Evolutionary conservation across 35 echinoderm and acorn worm genomes (phyloP), one percentile per base, ranked within the genome.

Genomic region (Hemicentrotus pulcherrimus): DNA sequence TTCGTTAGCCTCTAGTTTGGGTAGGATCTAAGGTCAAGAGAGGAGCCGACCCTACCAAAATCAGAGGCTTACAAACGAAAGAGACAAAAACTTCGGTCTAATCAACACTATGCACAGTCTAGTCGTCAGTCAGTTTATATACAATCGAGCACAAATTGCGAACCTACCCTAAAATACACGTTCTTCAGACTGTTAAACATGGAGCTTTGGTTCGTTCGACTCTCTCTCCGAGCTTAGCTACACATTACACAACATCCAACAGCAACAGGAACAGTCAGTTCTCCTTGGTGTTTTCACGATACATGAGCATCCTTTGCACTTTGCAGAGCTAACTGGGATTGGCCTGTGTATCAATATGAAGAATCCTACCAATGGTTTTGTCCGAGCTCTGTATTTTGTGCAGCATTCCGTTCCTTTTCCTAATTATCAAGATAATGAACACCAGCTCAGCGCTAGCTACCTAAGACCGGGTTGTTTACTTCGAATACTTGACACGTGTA

Each of bases 381-480:
- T 28, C 5, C 22, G 5, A 22, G 28, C 4, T 78, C n/a, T 15
- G 22, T 24, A 28, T 28, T 70, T 70, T 22, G 16, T 19, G 16
- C 22, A 70, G 61, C 61, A 70, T 70, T 70, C 60, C 60, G 60
- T 15, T 65, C 60, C 60, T 15, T 4, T 19, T 55, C 11, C 11
- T 11, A 59, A 14, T 59, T 16, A 9, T 59, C 50, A 58, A 12
- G 15, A 15, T 58, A 15, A 58, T 58, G 50, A 12, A 58, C 15
- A 0, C 52, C 16, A 10, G 2, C 16, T 16, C 31, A 22, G 12
- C 9, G 12, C 28, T 47, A n/a, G 31, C 31, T 41, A 41, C 6
- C 31, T 92, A 92, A 16, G 31, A 60, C 16, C 45, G 45, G 92
- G 45, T 48, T 55, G 52, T 94, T 32, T 48, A 94, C 50, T 94